Evolutionary conservation across 2,113 vertebrate genomes (phyloP).

Genomic region (Ramphastos sulfuratus): DNA sequence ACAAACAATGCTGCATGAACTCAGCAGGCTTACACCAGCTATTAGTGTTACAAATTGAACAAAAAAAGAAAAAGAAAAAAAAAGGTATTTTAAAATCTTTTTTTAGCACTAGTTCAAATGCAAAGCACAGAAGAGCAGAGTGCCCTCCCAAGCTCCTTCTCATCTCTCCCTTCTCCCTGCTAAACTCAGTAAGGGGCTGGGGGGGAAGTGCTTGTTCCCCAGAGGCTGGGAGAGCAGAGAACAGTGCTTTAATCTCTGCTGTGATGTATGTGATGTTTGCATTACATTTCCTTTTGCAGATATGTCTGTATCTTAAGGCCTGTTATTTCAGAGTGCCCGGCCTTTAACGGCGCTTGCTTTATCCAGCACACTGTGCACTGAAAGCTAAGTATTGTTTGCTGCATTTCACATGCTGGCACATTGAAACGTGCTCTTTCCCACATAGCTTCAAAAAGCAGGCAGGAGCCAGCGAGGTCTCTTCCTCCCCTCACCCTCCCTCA

Average conservation of each 20-base stretch:
- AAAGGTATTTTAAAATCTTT: background rate
- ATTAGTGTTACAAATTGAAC: background rate
- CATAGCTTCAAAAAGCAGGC: background rate
- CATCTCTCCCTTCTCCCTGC: background rate
- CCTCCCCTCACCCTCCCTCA: no score
- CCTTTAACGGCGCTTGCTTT: background rate
- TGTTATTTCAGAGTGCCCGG: background rate
- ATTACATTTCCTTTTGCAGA: background rate
- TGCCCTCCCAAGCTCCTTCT: background rate
- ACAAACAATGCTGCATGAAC: background rate
- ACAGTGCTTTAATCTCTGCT: background rate
- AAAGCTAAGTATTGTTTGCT: background rate
- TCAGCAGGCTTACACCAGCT: background rate
- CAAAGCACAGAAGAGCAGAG: background rate
- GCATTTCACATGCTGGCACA: background rate
- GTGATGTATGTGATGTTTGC: background rate
- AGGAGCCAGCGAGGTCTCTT: fast-evolving
- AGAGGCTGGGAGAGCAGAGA: background rate
- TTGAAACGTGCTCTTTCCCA: background rate
- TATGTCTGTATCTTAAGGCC: background rate
- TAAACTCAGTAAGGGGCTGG: background rate
- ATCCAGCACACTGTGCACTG: background rate
- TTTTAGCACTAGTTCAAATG: background rate
- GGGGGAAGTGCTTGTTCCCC: background rate
- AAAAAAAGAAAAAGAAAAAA: no score